Evolutionary conservation across 2,797 vertebrate genomes (phyloP).

Genomic region (Dendrocincla tyrannina): DNA sequence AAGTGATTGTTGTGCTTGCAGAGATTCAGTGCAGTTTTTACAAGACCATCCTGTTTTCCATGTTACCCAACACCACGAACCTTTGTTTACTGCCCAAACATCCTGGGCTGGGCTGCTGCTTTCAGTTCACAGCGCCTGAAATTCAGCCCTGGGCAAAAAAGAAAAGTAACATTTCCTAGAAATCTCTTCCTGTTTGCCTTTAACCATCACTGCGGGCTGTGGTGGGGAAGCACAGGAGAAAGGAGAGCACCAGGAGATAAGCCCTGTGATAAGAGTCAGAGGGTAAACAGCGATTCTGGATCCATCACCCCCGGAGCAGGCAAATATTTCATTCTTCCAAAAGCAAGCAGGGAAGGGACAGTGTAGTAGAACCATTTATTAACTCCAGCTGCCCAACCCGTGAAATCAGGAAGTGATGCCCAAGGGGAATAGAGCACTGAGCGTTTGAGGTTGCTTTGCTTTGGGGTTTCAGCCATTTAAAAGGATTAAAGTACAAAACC

Average conservation of each 20-base stretch:
- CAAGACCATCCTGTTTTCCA: neutral
- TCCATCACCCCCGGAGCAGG: neutral
- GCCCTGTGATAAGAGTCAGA: neutral
- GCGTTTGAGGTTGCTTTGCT: neutral
- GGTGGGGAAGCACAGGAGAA: rapidly evolving
- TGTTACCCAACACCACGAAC: neutral
- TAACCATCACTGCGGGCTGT: rapidly evolving
- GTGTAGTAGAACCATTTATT: neutral
- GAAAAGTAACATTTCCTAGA: neutral
- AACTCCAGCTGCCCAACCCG: neutral
- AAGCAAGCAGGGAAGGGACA: neutral
- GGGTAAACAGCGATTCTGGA: neutral
- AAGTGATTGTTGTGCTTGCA: rapidly evolving
- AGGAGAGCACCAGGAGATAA: neutral
- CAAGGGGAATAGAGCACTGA: neutral
- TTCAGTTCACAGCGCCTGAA: neutral
- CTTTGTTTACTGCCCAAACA: neutral
- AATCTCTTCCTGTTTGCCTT: neutral
- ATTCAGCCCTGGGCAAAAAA: neutral
- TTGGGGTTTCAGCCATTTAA: neutral
- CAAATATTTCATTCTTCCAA: constrained; percentile 17
- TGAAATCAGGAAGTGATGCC: neutral
- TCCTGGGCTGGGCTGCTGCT: neutral
- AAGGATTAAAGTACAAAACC: neutral
- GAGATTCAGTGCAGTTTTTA: neutral